Base-by-base conservation (phyloP, 1,140 invertebrate genomes). In the Lucilia sericata region DNA sequence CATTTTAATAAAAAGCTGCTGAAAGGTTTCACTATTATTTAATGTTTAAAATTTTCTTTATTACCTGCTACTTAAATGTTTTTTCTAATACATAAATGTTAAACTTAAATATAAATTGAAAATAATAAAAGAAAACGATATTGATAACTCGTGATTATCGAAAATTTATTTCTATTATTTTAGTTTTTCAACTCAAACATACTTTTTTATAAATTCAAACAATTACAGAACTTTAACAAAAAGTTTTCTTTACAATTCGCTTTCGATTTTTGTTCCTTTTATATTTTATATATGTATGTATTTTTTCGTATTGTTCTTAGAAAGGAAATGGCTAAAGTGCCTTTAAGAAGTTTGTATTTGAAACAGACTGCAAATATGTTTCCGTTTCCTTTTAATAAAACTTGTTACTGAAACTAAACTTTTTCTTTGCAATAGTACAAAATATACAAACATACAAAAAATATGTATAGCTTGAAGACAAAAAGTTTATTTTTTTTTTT, bases 301-400 rank as follows among this genome's bases (percentile, higher is more conserved):
- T 25, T 10, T 25, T 17, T 17, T 13, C 13, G 51, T 12, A 1
- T n/a, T 4, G 51, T 55, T 17, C 51, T 70, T 70, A 25, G n/a
- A 70, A 70, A 70, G 19, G 65, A 21, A 70, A 70, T 70, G n/a
- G 65, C 65, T 70, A 70, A 70, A 70, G 65, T 70, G 65, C 19
- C 65, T 70, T 70, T 70, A 60, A 70, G 65, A 70, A 70, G 65
- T 70, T 70, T 70, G n/a, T 70, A 70, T 70, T 25, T 19, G 19
- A 70, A 70, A 70, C 19, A 70, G 65, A 70, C 65, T 19, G 65
- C 65, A 70, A 70, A 70, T 70, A 25, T 70, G 65, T 70, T 70
- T 70, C 65, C 65, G 65, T 70, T 70, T 70, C 65, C 65, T 7
- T 70, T 70, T 70, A 70, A 70, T 70, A 70, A 70, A 70, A 70